phyloP scores from a whole-genome alignment of 37 sponge, comb jelly and placozoan genomes.

The Ephydatia muelleri region DNA sequence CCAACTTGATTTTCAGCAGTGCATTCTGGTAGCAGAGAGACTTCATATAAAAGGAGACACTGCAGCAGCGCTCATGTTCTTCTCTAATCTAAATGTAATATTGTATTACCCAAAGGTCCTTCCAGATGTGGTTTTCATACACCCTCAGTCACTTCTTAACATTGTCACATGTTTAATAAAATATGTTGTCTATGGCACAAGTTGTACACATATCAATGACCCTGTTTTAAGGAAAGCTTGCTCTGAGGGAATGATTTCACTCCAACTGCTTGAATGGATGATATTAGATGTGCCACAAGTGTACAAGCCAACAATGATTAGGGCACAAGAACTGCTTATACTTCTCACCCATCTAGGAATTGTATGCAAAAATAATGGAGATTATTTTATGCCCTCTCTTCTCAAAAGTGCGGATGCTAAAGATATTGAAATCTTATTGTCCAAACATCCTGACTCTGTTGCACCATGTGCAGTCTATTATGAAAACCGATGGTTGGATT shows the following conservation, averaged over 20 bases:
- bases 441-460: neutral
- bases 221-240: neutral
- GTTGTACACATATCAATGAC: neutral
- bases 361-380: slow-evolving; percentile 8
- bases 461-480: slow-evolving; percentile 5
- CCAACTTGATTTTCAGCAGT: slow-evolving; percentile 5
- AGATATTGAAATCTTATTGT: neutral
- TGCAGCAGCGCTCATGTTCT: slow-evolving; percentile 23
- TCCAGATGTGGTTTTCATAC: slow-evolving; percentile 7
- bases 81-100: slow-evolving; percentile 9
- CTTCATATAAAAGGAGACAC: slow-evolving; percentile 22
- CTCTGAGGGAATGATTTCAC: neutral
- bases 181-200: neutral
- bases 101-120: slow-evolving; percentile 33
- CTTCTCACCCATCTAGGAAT: slow-evolving; percentile 9
- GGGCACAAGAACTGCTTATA: neutral
- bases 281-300: neutral
- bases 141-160: slow-evolving; percentile 16
- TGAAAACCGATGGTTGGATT: neutral
- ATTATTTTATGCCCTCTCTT: slow-evolving; percentile 25
- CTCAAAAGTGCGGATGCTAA: neutral
- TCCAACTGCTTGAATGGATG: neutral
- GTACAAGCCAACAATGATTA: neutral
- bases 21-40: neutral
- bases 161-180: slow-evolving; percentile 26